Base-by-base conservation (phyloP, 2,888 invertebrate species). In the Diadegma fenestrale region DNA sequence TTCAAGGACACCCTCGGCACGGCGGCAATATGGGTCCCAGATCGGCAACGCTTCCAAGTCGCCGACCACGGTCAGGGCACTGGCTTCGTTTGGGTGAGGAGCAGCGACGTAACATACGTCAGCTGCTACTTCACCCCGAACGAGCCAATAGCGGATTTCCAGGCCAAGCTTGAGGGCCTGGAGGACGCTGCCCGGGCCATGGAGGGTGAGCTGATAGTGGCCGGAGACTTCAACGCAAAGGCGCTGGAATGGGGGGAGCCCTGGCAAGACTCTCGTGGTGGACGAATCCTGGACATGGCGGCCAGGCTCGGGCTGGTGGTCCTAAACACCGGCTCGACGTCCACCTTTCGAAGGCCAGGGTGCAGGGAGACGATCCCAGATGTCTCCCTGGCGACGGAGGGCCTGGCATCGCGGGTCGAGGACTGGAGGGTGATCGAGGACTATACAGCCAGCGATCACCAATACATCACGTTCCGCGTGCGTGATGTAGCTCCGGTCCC, bases 121-220 rank as follows among this genome's bases (percentile, higher is more conserved):
- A 84, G 84, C 26, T 77, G 66, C 51, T 87, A 87, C 58, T 63
- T 88, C 33, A 79, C 87, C 10, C 86, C 86, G 0, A 88, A 86
- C 78, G 86, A 82, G n/a, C 14, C 51, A 1, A 84, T 77, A 12
- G 64, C 51, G 5, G 80, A 82, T 0, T 87, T 87, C 54, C 54
- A 30, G 58, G 19, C 12, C 1, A 85, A 86, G 19, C 58, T 87
- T 2, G 78, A 76, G 7, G 51, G 43, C 10, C 17, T 86, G 64
- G 84, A 86, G 37, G 82, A 85, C 73, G 68, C 30, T 7, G 30
- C 73, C 14, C 78, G 82, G 8, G 48, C 58, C 33, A n/a, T 77
- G 7, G 33, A 45, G 26, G 83, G 86, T 4, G 54, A 79, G 22
- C 69, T 93, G 22, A 22, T 54, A 22, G 22, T 51, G 51, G 51